A percentile compares a stretch with the other conserved stretches of the same genome.
These are phyloP conservation scores for Dolichotis patagonum DNA, from an alignment of 2,113 vertebrate genomes.

Conservation along the genomic window DNA sequence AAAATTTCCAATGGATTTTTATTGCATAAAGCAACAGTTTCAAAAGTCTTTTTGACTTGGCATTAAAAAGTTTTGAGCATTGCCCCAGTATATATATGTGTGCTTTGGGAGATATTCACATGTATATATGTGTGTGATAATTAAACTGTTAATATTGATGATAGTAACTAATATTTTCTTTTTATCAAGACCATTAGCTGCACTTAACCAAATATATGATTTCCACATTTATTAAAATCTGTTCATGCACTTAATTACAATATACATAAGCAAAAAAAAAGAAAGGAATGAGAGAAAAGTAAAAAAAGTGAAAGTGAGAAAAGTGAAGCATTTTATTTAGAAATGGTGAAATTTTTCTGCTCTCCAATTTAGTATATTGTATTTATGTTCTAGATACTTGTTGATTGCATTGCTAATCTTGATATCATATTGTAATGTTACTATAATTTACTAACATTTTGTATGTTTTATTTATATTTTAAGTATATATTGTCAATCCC, in stretches of 20 bases:
- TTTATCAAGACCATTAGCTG: background rate
- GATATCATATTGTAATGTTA: background rate
- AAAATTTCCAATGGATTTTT: background rate
- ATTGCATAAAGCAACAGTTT: background rate
- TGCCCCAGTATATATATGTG: background rate
- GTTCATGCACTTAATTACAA: background rate
- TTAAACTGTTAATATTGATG: background rate
- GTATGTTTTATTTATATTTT: background rate
- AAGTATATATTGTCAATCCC: background rate
- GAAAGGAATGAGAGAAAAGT: background rate
- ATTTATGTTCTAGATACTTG: background rate
- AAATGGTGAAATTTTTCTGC: background rate
- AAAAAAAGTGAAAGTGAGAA: too few species aligned
- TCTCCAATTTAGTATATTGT: background rate
- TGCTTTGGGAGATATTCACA: background rate
- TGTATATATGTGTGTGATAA: background rate
- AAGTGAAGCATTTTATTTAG: background rate
- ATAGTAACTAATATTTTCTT: background rate
- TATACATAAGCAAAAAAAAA: background rate
- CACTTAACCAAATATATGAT: background rate
- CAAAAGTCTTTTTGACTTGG: background rate
- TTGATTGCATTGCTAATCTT: background rate
- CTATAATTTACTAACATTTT: background rate
- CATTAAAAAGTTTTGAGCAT: background rate
- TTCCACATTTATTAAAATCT: background rate